Conservation (phyloP, 2,888 invertebrate species). For the Eurytoma adleriae region DNA sequence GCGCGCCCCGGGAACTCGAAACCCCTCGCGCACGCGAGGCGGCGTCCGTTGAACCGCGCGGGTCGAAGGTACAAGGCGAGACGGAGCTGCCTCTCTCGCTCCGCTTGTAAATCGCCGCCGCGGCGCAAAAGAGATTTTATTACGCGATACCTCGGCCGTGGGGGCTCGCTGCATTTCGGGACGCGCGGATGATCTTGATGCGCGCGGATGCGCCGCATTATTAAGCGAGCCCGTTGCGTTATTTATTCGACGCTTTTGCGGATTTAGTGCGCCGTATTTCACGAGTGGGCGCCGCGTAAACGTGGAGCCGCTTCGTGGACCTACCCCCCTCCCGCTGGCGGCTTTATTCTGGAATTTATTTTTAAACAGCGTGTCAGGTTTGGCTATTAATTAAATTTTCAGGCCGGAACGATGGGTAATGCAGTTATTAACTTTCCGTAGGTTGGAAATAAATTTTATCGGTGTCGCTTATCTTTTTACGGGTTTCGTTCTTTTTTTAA, state of each 20-base stretch:
- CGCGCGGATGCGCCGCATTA: background rate
- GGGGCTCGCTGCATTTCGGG: background rate
- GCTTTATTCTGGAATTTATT: too few species aligned
- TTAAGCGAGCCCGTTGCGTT: background rate
- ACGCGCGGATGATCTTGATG: background rate
- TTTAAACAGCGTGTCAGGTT: too few species aligned
- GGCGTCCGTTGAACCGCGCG: conserved; percentile 41
- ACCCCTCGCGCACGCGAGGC: background rate
- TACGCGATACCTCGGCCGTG: background rate
- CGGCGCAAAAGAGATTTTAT: background rate
- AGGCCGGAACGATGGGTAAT: too few species aligned
- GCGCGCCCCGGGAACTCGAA: background rate
- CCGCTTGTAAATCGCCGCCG: background rate
- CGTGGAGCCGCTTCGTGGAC: too few species aligned
- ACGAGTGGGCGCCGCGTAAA: too few species aligned
- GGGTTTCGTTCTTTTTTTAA: too few species aligned
- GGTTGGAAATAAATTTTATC: too few species aligned
- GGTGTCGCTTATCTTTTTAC: too few species aligned
- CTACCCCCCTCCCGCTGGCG: too few species aligned
- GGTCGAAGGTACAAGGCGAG: conserved; percentile 21
- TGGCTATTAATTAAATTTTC: too few species aligned
- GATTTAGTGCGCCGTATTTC: too few species aligned
- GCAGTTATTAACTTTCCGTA: too few species aligned
- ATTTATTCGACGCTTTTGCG: background rate
- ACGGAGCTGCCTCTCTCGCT: background rate